Conservation (phyloP, 2,113 vertebrate genomes). For the Zeus faber region DNA sequence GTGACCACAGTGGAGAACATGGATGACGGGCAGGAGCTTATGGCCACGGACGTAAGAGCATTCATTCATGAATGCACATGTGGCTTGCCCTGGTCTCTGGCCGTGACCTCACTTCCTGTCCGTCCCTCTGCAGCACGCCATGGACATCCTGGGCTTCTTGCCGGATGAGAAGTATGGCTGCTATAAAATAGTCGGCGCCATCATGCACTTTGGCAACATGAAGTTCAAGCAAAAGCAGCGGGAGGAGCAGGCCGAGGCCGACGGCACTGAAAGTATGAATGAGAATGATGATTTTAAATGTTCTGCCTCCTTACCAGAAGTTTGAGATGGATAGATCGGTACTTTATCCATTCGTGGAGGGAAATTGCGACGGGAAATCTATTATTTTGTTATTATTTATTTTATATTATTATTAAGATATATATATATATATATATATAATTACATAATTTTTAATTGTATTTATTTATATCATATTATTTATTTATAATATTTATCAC, state of each 20-base stretch:
- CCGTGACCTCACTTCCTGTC: neutral
- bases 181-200: slow-evolving; percentile 92
- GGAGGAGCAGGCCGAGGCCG: slow-evolving; percentile 91
- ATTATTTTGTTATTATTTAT: no score
- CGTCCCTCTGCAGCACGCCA: slow-evolving; percentile 77
- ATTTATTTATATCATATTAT: no score
- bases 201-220: slow-evolving; percentile 98
- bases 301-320: no score
- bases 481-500: no score
- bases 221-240: slow-evolving; percentile 95
- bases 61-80: neutral
- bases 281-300: no score
- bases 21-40: slow-evolving; percentile 86
- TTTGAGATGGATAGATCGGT: no score
- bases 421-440: no score
- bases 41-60: slow-evolving; percentile 84
- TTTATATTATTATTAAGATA: no score
- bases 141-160: slow-evolving; percentile 93
- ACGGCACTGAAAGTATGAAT: slow-evolving; percentile 89
- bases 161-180: slow-evolving; percentile 86
- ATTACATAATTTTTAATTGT: no score
- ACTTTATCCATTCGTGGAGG: no score
- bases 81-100: neutral
- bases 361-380: no score
- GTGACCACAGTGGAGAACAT: slow-evolving; percentile 88